A percentile compares a stretch with the other conserved stretches of the same genome.
These are phyloP conservation scores for Thera obeliscata DNA, from an alignment of 2,888 invertebrate species.

Conservation along the genomic window DNA sequence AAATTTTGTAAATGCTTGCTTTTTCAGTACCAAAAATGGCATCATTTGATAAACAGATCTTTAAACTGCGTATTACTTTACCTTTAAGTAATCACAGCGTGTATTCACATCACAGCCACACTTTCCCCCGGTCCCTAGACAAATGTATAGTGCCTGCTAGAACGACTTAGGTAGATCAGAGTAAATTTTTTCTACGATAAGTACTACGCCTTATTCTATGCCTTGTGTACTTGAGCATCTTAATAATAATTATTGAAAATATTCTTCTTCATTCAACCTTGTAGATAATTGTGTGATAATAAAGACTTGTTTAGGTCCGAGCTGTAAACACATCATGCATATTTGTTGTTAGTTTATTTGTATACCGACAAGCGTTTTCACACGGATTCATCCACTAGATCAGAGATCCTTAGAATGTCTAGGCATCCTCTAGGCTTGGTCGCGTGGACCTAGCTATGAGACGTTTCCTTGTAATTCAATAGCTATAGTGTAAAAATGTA, in stretches of 20 bases:
- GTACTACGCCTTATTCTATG: conserved; percentile 36
- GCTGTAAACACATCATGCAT: conserved; percentile 36
- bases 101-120: not conserved
- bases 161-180: not conserved
- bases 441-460: too few relatives aligned
- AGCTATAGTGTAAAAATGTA: too few relatives aligned
- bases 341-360: conserved; percentile 30
- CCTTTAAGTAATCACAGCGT: not conserved
- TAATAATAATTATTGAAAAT: conserved; percentile 71
- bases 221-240: conserved; percentile 63
- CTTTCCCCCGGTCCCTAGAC: not conserved
- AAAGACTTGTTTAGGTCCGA: conserved; percentile 47
- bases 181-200: not conserved
- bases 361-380: conserved; percentile 1
- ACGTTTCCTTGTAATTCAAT: too few relatives aligned
- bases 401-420: not conserved
- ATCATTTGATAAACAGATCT: not conserved
- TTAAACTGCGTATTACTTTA: not conserved
- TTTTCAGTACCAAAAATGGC: not conserved
- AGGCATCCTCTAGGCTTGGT: too few relatives aligned
- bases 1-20: not conserved
- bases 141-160: not conserved
- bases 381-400: not conserved
- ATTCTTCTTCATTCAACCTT: conserved; percentile 63
- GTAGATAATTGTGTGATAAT: conserved; percentile 63